Percentiles rank a stretch among this genome's conserved stretches.
Conservation (phyloP, 2,888 invertebrate genomes). For the Xestia sexstrigata region DNA sequence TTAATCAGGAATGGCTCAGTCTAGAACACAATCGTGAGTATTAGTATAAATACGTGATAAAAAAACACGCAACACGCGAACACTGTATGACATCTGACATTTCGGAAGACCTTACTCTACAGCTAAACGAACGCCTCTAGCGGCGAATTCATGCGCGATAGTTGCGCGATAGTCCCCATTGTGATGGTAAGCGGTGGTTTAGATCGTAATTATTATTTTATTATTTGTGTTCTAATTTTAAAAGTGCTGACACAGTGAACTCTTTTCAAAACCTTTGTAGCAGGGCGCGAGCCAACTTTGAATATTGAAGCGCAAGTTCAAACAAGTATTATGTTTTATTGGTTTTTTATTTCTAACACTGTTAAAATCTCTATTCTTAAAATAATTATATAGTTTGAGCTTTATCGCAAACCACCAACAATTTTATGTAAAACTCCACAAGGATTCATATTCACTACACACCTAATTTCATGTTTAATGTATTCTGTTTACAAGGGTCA, state of each 20-base stretch:
- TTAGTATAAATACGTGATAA: no score
- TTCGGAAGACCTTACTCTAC: no score
- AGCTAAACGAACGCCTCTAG: no score
- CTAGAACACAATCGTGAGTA: no score
- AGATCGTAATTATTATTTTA: background rate
- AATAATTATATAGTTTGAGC: background rate
- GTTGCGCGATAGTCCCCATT: no score
- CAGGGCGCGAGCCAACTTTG: no score
- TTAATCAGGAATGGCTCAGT: no score
- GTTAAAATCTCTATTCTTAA: background rate
- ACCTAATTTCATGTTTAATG: conserved; percentile 36
- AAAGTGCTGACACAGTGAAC: background rate
- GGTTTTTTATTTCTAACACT: background rate
- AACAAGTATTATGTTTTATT: background rate
- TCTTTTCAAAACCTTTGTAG: background rate
- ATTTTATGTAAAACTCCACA: background rate
- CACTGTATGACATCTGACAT: no score
- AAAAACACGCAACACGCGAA: no score
- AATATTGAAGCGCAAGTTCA: background rate
- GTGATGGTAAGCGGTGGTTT: no score
- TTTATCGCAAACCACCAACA: background rate
- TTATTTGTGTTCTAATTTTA: background rate
- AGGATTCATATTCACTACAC: conserved; percentile 2
- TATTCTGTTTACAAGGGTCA: conserved; percentile 39
- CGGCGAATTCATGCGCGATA: no score